Evolutionary conservation across 2,888 invertebrate species (phyloP), one percentile per base, ranked within the genome.

Genomic region (Toxonevra muliebris): DNA sequence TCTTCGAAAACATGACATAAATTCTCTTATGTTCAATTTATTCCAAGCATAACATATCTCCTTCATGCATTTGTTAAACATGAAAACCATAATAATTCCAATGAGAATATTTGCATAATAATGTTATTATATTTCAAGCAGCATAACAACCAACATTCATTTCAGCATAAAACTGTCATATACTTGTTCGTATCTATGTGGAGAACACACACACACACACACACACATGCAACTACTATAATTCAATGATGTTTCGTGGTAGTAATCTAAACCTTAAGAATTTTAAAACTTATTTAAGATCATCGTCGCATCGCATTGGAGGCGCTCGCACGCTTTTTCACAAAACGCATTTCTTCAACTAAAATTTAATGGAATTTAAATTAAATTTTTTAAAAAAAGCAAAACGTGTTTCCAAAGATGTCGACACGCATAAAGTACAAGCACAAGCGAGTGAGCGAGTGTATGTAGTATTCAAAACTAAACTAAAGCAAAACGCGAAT

Each of bases 341-440:
- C 4, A 40, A 15, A 57, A 58, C 50, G 65, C 50, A 40, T 65
- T 59, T 64, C 11, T 61, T 60, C 20, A 45, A 57, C 13, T 50
- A 43, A 52, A 64, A 66, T 67, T 66, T 67, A 61, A 66, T 64
- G 69, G 66, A 69, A 69, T 69, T 69, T 69, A 64, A 69, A 69
- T 69, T 66, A 69, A 69, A 69, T 67, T 69, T 65, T 53, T 61
- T 58, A 65, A 65, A 48, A 65, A 65, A 65, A 55, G 61, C 66
- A 65, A 64, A 54, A 66, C 64, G 57, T 61, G 54, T 69, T 54
- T 60, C 41, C 57, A 53, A 53, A 63, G 60, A 30, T 30, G 30
- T 30, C 30, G 30, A 59, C 40, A 30, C 50, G 17, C 48, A 61
- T 61, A 20, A 61, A 42, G 20, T 57, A 48, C 20, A 42, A 13